Base-by-base conservation (phyloP, 2,888 invertebrate genomes). In the Falcaria lacertinaria region DNA sequence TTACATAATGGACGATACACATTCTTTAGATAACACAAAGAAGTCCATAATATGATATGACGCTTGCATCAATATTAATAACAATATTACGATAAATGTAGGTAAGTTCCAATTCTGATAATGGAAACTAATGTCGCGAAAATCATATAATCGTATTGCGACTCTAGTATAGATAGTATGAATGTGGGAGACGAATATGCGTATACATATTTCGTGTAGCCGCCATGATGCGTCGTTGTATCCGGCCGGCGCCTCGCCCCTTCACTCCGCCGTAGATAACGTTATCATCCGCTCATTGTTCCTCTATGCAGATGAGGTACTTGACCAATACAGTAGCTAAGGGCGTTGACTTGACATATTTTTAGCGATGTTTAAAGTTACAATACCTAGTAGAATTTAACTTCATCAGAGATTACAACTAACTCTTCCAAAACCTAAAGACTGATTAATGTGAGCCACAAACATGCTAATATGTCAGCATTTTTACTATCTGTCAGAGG, bases 251-350 rank as follows among this genome's bases (percentile, higher is more conserved):
- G 75, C 70, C 65, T 64, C 66, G 64, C 58, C 67, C 61, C 59
- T 64, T 48, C 44, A 63, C 60, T 41, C 62, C 62, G 59, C 53
- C 55, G 60, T 66, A 84, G 88, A 89, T 88, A 88, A 85, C 69
- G 74, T 86, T 88, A 88, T 89, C 88, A 80, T 86, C 82, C 83
- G 83, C 75, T 84, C 81, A 84, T 88, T 88, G 88, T 88, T 80
- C 78, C 81, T 78, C 74, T 72, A 73, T 69, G 69, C 66, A 70
- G 76, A 77, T 74, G 78, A 75, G 74, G 70, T 74, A 68, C 67
- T 68, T 70, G 72, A 66, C 73, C 79, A 75, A 71, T 69, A 51
- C 67, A 62, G 69, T 64, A 62, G 60, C 60, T 47, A 52, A 72
- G 83, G 80, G 69, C 84, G 65, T 79, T 81, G 81, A 85, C 84